Base-by-base conservation (phyloP, 1,140 invertebrate species). In the Limonius californicus region DNA sequence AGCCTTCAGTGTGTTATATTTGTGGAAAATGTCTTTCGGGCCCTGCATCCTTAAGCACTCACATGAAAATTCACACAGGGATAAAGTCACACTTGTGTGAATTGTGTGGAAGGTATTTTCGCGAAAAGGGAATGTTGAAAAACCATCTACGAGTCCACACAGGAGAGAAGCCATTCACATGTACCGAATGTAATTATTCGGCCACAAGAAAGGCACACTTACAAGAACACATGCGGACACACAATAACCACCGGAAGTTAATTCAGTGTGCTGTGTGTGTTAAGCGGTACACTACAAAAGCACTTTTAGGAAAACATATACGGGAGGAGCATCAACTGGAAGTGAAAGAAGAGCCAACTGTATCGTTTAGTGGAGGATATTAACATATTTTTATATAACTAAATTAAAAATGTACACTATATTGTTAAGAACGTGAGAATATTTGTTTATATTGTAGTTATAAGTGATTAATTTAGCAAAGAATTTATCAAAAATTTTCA, bases 141-240 rank as follows among this genome's bases (percentile, higher is more conserved):
- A 9, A 7, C 14, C 45, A 50, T 21, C n/a, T 19, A 18, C n/a
- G 45, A 18, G n/a, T 19, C 2, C 45, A 50, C n/a, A 11, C 45
- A 21, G 14, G 14, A 9, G 45, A 50, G 16, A 50, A 50, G n/a
- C 45, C 16, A 2, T 50, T 50, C n/a, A 50, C 18, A 14, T 50
- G 45, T 21, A 18, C n/a, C 1, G 1, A 19, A 12, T 50, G 45
- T 21, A 18, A 50, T 18, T 50, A 50, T 19, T 11, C 9, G 18
- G 45, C 45, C 9, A 50, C 45, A 21, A 50, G 45, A 21, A 50
- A 50, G 12, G 45, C 45, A 7, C 45, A 50, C n/a, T 21, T 50
- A 19, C 45, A 50, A 50, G 20, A 21, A 18, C 45, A 50, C 14
- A 50, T 50, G 45, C 7, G 20, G n/a, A 21, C 20, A 21, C 45